Conservation (phyloP, 2,797 vertebrate genomes). For the Argyrosomus regius region DNA sequence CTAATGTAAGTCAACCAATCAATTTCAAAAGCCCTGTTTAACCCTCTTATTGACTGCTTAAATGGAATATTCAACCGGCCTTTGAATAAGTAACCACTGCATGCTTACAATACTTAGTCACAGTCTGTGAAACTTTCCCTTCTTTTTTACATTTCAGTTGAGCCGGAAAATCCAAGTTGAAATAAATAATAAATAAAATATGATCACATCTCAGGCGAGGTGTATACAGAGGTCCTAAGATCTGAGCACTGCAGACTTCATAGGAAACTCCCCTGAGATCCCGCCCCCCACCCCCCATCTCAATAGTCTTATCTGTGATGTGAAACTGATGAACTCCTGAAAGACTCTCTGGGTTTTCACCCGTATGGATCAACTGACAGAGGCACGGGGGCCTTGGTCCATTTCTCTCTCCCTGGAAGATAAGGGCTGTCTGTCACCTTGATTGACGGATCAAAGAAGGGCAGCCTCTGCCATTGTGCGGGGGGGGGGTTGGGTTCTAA, state of each 20-base stretch:
- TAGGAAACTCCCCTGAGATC: slow-evolving; percentile 28
- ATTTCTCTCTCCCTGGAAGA: slow-evolving; percentile 73
- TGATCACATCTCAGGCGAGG: slow-evolving; percentile 29
- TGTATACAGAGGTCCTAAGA: slow-evolving; percentile 18
- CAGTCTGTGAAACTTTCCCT: slow-evolving; percentile 7
- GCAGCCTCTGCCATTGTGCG: slow-evolving; percentile 56
- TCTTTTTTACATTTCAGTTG: not conserved
- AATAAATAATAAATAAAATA: slow-evolving; percentile 29
- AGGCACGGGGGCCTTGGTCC: slow-evolving; percentile 65
- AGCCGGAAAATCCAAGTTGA: not conserved
- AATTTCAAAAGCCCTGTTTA: not conserved
- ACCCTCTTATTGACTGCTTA: not conserved
- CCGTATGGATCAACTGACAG: slow-evolving; percentile 68
- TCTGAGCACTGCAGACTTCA: slow-evolving; percentile 16
- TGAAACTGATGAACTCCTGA: slow-evolving; percentile 77
- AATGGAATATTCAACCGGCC: not conserved
- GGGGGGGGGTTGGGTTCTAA: slow-evolving; percentile 55
- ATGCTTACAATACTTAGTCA: not conserved
- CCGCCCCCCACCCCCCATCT: slow-evolving; percentile 19
- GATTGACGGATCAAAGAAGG: slow-evolving; percentile 80
- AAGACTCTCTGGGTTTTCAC: slow-evolving; percentile 60
- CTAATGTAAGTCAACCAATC: not conserved
- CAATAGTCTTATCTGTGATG: slow-evolving; percentile 74
- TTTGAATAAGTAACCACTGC: not conserved
- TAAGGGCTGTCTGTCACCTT: slow-evolving; percentile 83